Conservation (phyloP, 2,113 vertebrate species). For the Edolisoma coerulescens region DNA sequence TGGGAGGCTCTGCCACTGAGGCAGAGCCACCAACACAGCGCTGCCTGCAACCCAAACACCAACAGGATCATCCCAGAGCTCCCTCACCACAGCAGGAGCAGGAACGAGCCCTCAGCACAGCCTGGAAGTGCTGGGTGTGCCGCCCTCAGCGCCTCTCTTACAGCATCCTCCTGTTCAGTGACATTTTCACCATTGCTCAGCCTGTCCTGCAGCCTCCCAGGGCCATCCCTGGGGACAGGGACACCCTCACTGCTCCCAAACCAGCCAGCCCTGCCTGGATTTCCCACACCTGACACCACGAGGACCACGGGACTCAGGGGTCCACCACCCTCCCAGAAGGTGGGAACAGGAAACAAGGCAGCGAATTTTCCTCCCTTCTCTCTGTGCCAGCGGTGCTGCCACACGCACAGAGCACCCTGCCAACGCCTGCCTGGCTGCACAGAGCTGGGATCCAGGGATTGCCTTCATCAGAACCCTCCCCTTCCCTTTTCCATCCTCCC, state of each 20-base stretch:
- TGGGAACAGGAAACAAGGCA: neutral
- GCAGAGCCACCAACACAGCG: neutral
- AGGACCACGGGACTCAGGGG: neutral
- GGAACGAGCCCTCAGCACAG: neutral
- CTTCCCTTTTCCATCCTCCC: neutral
- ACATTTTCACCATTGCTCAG: neutral
- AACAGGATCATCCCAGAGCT: neutral
- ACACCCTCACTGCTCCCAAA: neutral
- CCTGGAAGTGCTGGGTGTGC: neutral
- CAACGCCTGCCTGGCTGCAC: neutral
- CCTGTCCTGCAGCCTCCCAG: neutral
- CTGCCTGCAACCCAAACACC: neutral
- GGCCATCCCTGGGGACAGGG: neutral
- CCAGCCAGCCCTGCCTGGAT: neutral
- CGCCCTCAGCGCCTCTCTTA: neutral
- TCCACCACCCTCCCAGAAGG: rapidly evolving
- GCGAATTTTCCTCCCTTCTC: neutral
- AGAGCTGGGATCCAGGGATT: neutral
- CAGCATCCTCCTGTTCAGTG: rapidly evolving
- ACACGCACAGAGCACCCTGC: neutral
- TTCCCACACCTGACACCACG: rapidly evolving
- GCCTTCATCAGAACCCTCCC: neutral
- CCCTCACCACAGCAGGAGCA: neutral
- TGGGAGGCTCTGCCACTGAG: too few species aligned
- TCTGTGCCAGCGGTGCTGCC: neutral